These are phyloP conservation scores for Epistrophe eligans DNA, from an alignment of 2,888 invertebrate species.

Conservation along the genomic window DNA sequence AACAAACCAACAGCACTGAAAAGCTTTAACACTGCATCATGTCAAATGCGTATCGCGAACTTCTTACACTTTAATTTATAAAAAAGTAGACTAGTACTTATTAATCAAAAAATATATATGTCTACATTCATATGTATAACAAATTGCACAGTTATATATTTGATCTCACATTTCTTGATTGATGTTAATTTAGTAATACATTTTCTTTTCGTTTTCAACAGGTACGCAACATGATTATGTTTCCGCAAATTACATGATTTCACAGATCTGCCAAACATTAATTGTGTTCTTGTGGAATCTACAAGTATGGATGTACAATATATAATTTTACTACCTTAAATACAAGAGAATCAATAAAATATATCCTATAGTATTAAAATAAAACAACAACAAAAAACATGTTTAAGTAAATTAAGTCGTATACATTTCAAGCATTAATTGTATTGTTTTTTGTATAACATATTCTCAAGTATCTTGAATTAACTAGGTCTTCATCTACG, in stretches of 20 bases:
- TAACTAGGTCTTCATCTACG: slow-evolving; percentile 39
- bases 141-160: background rate
- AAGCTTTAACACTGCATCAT: too few relatives aligned
- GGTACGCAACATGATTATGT: slow-evolving; percentile 60
- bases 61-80: too few relatives aligned
- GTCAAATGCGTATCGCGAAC: too few relatives aligned
- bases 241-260: slow-evolving; percentile 83
- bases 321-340: slow-evolving; percentile 74
- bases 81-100: too few relatives aligned
- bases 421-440: slow-evolving; percentile 60
- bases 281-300: slow-evolving; percentile 71
- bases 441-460: slow-evolving; percentile 46
- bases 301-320: slow-evolving; percentile 71
- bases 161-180: background rate
- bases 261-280: slow-evolving; percentile 77
- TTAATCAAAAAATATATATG: too few relatives aligned
- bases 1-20: too few relatives aligned
- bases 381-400: slow-evolving; percentile 45
- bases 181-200: background rate
- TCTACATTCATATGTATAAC: too few relatives aligned
- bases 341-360: slow-evolving; percentile 74
- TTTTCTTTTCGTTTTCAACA: slow-evolving; percentile 16
- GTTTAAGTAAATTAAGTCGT: slow-evolving; percentile 68
- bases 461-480: slow-evolving; percentile 30
- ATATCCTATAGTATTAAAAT: slow-evolving; percentile 76